These are phyloP conservation scores for Capreolus pygargus DNA, from an alignment of 2,113 vertebrate genomes.

Conservation along the genomic window DNA sequence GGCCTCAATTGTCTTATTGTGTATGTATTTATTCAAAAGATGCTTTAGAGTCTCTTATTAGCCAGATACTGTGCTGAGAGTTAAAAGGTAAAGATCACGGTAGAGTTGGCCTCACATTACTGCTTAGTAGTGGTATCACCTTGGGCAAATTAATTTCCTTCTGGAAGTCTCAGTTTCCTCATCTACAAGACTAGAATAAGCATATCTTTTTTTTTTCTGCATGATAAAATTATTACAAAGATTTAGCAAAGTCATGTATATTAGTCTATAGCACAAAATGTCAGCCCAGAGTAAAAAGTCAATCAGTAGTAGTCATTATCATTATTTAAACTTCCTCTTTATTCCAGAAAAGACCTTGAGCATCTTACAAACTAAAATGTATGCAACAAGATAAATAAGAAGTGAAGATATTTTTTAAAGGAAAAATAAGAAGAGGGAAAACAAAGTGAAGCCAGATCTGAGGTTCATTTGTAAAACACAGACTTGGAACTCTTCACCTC, in stretches of 20 bases:
- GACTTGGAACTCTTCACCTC: not conserved
- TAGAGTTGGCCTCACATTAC: not conserved
- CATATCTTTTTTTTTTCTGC: not conserved
- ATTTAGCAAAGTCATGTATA: not conserved
- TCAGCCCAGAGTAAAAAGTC: not conserved
- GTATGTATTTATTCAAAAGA: not conserved
- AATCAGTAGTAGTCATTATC: not conserved
- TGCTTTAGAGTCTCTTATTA: not conserved
- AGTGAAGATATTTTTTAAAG: not conserved
- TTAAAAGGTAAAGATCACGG: not conserved
- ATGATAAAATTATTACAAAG: not conserved
- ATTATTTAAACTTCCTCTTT: slow-evolving; percentile 19
- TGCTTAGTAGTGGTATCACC: not conserved
- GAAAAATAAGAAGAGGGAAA: not conserved
- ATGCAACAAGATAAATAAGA: not conserved
- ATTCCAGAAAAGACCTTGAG: not conserved
- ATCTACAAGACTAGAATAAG: not conserved
- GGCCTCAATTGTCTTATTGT: not conserved
- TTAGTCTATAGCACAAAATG: slow-evolving; percentile 21
- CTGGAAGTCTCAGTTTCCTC: not conserved
- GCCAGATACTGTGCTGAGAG: not conserved
- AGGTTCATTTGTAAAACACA: not conserved
- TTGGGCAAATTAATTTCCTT: not conserved
- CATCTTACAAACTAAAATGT: not conserved
- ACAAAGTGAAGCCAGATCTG: not conserved